Base-by-base conservation (phyloP, 2,113 vertebrate species). In the Eidolon helvum region DNA sequence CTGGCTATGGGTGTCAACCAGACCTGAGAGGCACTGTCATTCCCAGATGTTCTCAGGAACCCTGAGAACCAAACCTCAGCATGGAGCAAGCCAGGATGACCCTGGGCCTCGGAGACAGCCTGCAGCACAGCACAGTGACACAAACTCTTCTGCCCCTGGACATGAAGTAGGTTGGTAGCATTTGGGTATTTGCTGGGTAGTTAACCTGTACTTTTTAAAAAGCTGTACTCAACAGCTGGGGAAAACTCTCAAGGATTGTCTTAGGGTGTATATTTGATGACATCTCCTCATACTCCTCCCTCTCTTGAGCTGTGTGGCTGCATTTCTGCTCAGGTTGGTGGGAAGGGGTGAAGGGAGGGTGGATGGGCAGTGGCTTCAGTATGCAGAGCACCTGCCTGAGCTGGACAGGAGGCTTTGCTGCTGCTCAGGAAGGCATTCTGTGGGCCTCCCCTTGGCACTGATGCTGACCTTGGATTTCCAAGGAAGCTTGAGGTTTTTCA, bases 71-170 rank as follows among this genome's bases (percentile, higher is more conserved):
- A 11, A 24, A 28, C 10, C 21, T n/a, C n/a, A 48, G 30, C 19
- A 0, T 0, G 0, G 12, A 24, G 22, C 0, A 8, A 63, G 55
- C 10, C 48, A 5, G 45, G 40, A 59, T 35, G 40, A 48, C 40
- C 22, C 72, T 11, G 33, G 50, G 21, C 63, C 55, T 66, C 38
- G 8, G 7, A 40, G 50, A 53, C 30, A 43, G 30, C 30, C 30
- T 21, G 2, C 2, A 4, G 26, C 59, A 63, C 28, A 63, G 59
- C 26, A 6, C 26, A 30, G 35, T 1, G 6, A 16, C 1, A 38
- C 28, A 40, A n/a, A 59, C 24, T 15, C 12, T 40, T 21, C 12
- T n/a, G 14, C 38, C 74, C 53, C 7, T 21, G 21, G 18, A 12
- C n/a, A 35, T 55, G 55, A 65, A 10, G 0, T 40, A 3, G 48